Percentiles rank a stretch among this genome's conserved stretches.
These are phyloP conservation scores for Rallus limicola DNA, from an alignment of 2,113 vertebrate species.

Conservation along the genomic window DNA sequence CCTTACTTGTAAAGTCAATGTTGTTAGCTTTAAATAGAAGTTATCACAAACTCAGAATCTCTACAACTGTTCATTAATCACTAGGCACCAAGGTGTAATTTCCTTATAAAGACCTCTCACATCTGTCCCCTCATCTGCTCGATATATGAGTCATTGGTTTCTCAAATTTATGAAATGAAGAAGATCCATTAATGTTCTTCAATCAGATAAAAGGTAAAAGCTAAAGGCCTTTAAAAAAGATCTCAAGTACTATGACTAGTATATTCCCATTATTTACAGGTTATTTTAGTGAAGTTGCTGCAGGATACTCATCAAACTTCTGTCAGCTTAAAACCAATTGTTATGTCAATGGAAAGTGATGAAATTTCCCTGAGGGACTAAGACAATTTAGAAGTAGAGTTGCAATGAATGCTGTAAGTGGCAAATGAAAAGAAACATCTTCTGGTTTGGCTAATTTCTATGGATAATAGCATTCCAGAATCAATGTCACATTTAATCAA, in stretches of 20 bases:
- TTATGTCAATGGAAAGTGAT: background rate
- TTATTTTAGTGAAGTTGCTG: conserved; percentile 8
- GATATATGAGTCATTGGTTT: background rate
- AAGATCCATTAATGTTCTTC: conserved; percentile 12
- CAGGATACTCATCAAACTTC: conserved; percentile 21
- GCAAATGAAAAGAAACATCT: background rate
- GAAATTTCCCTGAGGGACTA: background rate
- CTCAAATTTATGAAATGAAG: conserved; percentile 47
- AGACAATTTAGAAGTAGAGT: background rate
- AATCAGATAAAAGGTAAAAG: background rate
- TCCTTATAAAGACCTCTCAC: conserved; percentile 18
- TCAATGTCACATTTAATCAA: background rate
- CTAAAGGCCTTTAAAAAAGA: background rate
- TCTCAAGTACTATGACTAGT: background rate
- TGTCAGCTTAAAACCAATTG: background rate
- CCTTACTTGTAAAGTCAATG: background rate
- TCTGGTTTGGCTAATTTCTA: background rate
- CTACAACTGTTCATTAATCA: conserved; percentile 32
- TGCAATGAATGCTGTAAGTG: background rate
- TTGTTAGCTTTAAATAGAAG: background rate
- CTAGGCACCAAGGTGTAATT: background rate
- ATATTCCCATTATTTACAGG: conserved; percentile 11
- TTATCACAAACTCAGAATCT: background rate
- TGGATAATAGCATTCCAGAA: background rate
- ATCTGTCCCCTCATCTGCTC: background rate